Base-by-base conservation (phyloP, 2,888 invertebrate genomes). In the Stomorhina lunata region DNA sequence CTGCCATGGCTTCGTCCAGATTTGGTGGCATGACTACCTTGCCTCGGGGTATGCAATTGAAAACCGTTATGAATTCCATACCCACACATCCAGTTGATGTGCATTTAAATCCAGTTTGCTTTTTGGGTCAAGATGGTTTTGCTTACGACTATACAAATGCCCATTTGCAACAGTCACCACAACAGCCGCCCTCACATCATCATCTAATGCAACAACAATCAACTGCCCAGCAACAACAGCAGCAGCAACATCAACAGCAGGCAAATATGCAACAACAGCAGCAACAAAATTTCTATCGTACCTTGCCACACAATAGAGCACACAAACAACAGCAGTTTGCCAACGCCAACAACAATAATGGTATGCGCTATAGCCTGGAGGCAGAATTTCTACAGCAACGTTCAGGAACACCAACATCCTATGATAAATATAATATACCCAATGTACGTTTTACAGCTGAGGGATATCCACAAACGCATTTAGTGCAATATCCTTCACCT, bases 71-170 rank as follows among this genome's bases (percentile, higher is more conserved):
- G 82, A 86, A 86, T 29, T 84, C 84, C 12, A 84, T 86, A 50
- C 85, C 83, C 20, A 81, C 84, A 5, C 94, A 94, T 86, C 93
- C 95, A 9, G 95, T 95, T 5, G 95, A 95, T 88, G 95, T 95
- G 10, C 95, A 95, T 87, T 91, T 95, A 66, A 95, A 95, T 89
- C 95, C 95, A 0, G 94, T 95, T n/a, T 94, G 94, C 87, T 95
- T 96, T 88, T 91, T 95, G 85, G 95, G 95, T 85, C 93, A 93
- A 84, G 96, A 96, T 84, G 96, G 95, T n/a, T 96, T 96, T 6
- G 92, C 95, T 48, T 91, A 91, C 45, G 91, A 91, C 83, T 90
- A 90, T 40, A 90, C 90, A 83, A 91, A 90, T 84, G 90, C 90
- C 80, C 92, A 91, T 85, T 84, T 88, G 80, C 89, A 88, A 71